phyloP scores from a whole-genome alignment of 2,797 vertebrate species.

The Tapirus indicus region DNA sequence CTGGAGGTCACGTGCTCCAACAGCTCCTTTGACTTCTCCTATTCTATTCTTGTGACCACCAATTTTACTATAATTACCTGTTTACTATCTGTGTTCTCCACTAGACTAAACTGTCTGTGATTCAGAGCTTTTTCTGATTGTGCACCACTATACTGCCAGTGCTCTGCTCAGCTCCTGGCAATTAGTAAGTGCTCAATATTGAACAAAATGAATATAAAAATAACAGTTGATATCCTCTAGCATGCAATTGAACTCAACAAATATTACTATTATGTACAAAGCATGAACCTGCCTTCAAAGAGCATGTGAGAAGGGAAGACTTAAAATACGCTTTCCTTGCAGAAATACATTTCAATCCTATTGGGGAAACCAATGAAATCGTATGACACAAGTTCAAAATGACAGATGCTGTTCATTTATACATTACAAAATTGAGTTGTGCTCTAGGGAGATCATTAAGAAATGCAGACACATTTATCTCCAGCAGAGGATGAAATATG shows the following conservation, averaged over 20 bases:
- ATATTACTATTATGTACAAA: background rate
- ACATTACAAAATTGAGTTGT: background rate
- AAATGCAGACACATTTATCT: conserved; percentile 33
- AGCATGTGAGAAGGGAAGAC: background rate
- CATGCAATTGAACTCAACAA: conserved; percentile 26
- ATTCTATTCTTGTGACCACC: background rate
- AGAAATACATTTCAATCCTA: conserved; percentile 38
- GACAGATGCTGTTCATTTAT: conserved; percentile 60
- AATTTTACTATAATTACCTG: background rate
- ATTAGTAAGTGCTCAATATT: conserved; percentile 52
- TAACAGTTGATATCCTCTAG: conserved; percentile 24
- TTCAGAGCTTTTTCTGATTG: background rate
- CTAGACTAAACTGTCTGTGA: background rate
- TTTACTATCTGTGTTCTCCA: background rate
- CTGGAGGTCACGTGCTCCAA: fast-evolving
- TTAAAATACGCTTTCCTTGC: background rate
- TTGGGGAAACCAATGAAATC: conserved; percentile 39
- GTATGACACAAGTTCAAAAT: conserved; percentile 10
- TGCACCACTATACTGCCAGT: background rate
- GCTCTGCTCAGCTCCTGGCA: conserved; percentile 23
- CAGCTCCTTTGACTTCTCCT: background rate
- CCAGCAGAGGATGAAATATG: conserved; percentile 32
- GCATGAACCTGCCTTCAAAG: background rate
- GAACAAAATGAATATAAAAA: conserved; percentile 62
- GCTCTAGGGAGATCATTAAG: conserved; percentile 52